These are phyloP conservation scores for Agonopterix heracliana DNA, from an alignment of 2,888 invertebrate genomes.

Conservation along the genomic window DNA sequence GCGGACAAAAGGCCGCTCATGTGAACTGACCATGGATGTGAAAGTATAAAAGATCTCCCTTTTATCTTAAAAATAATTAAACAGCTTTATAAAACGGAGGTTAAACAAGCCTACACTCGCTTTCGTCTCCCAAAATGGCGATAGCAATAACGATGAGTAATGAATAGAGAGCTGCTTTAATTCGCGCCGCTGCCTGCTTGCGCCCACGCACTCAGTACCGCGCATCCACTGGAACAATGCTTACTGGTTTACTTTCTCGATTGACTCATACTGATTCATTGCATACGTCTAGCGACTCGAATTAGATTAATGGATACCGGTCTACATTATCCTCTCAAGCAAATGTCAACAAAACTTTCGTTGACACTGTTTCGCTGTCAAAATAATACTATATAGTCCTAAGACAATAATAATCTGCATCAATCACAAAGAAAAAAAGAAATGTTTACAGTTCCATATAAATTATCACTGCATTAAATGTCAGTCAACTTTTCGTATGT, in stretches of 20 bases:
- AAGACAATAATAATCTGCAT: constrained; percentile 2
- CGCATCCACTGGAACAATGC: constrained; percentile 75
- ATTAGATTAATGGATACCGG: constrained; percentile 60
- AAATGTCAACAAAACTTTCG: constrained; percentile 49
- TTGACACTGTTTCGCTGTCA: constrained; percentile 19
- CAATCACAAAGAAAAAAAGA: background rate
- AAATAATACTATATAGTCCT: background rate
- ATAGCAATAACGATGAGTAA: constrained; percentile 75
- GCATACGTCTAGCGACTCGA: constrained; percentile 59
- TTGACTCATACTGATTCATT: constrained; percentile 73
- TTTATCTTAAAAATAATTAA: constrained; percentile 44
- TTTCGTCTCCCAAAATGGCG: constrained; percentile 69
- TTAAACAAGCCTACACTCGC: constrained; percentile 62
- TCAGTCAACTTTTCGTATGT: constrained; percentile 1
- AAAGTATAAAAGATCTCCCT: constrained; percentile 36
- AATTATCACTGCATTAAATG: constrained; percentile 4
- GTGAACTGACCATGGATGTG: constrained; percentile 41
- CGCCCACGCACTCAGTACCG: constrained; percentile 56
- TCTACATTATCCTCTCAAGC: constrained; percentile 45
- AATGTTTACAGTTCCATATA: background rate
- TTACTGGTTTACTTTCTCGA: constrained; percentile 74
- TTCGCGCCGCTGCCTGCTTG: constrained; percentile 66
- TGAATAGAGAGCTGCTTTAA: constrained; percentile 75
- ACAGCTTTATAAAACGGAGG: constrained; percentile 32
- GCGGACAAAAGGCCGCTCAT: constrained; percentile 42